Evolutionary conservation across 30 jellyfish, hydroid and myxozoan species (phyloP), one percentile per base, ranked within the genome.

Genomic region (Aurelia coerulea): DNA sequence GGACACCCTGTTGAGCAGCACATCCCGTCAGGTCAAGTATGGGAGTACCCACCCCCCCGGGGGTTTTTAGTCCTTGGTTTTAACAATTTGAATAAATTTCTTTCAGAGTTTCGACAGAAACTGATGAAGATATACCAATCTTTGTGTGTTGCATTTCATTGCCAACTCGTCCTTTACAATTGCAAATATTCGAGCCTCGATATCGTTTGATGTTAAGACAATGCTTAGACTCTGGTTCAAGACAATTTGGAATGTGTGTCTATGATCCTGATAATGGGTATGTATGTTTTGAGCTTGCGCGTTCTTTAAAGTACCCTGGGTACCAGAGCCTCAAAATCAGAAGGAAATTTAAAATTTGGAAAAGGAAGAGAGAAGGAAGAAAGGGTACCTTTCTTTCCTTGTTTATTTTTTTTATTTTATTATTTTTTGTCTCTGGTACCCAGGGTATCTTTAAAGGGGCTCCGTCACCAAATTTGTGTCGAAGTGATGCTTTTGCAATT

Each of bases 181-280:
- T 95, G 70, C 97, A 95, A 29, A 90, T 95, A 11, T 95, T 95
- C 67, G 99, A 95, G 78, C 99, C 99, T 58, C 88, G 97, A 10
- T 95, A 95, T 68, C 94, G 96, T 46, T 76, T 89, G 76, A 87
- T 95, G 94, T 49, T 95, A 33, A 81, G 99, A 51, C 88, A 96
- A 58, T 90, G 97, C 80, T 54, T 95, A 58, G 97, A 95, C 35
- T 76, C 99, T 15, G 93, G 96, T 2, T 34, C 87, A 1, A 53
- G 73, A 34, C 94, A 77, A 62, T 95, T 95, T 68, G 99, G 99
- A 51, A 95, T 95, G 97, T 90, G 97, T 66, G 66, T 81, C 37
- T 84, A 79, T 64, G 93, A 85, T 77, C 80, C 59, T 3, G 83
- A 71, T 0, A 52, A 49, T 2, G 97, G 98, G 98, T 94, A 78